A percentile compares a stretch with the other conserved stretches of the same genome.
Evolutionary conservation across 2,888 invertebrate genomes (phyloP).

Genomic region (Myathropa florea): DNA sequence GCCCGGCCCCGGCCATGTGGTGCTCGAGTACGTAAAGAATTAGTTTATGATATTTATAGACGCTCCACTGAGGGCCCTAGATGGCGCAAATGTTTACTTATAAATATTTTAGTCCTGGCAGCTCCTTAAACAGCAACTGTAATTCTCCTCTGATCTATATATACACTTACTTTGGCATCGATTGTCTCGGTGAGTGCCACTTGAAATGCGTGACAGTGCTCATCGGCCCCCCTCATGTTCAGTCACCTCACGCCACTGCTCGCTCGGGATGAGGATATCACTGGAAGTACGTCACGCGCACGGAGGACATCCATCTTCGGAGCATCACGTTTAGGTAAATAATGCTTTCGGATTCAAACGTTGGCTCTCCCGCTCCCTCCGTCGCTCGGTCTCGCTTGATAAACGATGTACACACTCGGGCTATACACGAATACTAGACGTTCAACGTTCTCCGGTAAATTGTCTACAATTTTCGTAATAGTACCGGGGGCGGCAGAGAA

Average conservation of each 20-base stretch:
- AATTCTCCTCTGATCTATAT: not conserved
- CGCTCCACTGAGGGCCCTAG: not conserved
- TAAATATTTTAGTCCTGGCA: conserved; percentile 16
- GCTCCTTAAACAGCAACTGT: not conserved
- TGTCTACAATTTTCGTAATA: conserved; percentile 11
- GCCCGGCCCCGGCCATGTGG: conserved; percentile 49
- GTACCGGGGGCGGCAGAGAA: not conserved
- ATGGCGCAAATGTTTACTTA: conserved; percentile 17
- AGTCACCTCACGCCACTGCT: not conserved
- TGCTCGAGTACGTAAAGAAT: conserved; percentile 46
- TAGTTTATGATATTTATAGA: conserved; percentile 51
- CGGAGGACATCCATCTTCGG: not conserved
- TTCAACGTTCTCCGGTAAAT: conserved; percentile 6
- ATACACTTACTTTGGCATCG: not conserved
- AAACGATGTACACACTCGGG: conserved; percentile 1
- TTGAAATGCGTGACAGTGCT: conserved; percentile 1
- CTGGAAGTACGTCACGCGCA: conserved; percentile 20
- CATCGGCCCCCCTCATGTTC: not conserved
- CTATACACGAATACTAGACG: not conserved
- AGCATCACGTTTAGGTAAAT: conserved; percentile 27
- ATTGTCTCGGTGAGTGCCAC: not conserved
- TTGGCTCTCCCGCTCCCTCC: not conserved
- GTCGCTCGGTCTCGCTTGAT: not conserved
- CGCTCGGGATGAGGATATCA: not conserved
- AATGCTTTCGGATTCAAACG: conserved; percentile 21